Percentiles rank a stretch among this genome's conserved stretches.
Evolutionary conservation across 35 echinoderm and acorn worm species (phyloP).

Genomic region (Amphiura filiformis): DNA sequence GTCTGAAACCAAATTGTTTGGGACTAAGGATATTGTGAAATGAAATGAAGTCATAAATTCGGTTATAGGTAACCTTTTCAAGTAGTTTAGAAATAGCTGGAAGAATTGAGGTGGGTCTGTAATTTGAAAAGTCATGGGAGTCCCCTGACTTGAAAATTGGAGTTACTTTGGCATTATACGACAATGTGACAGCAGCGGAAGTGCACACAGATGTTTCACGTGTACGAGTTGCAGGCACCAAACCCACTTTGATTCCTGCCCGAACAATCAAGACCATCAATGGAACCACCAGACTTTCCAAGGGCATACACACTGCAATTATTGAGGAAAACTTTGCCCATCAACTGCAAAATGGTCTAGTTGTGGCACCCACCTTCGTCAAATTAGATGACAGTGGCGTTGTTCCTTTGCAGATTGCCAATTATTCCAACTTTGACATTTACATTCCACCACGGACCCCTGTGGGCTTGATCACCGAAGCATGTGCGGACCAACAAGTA

Average conservation of each 20-base stretch:
- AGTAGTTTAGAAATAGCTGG: too few relatives aligned
- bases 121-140: too few relatives aligned
- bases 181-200: not conserved
- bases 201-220: not conserved
- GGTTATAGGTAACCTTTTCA: too few relatives aligned
- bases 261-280: slow-evolving; percentile 17
- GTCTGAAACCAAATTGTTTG: too few relatives aligned
- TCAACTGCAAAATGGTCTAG: slow-evolving; percentile 49
- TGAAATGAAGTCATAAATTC: too few relatives aligned
- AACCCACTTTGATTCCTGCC: slow-evolving; percentile 39
- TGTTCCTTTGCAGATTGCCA: not conserved
- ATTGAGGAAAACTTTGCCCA: slow-evolving; percentile 31
- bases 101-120: too few relatives aligned
- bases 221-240: slow-evolving; percentile 18
- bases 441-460: not conserved
- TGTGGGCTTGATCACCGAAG: not conserved
- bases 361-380: slow-evolving; percentile 17
- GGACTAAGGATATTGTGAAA: too few relatives aligned
- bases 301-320: not conserved
- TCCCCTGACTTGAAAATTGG: too few relatives aligned
- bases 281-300: slow-evolving; percentile 8
- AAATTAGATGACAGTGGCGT: not conserved
- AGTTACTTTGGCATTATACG: too few relatives aligned
- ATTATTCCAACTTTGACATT: not conserved
- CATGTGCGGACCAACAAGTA: not conserved